A percentile compares a stretch with the other conserved stretches of the same genome.
These are phyloP conservation scores for Physocephala rufipes DNA, from an alignment of 2,888 invertebrate genomes.

Conservation along the genomic window DNA sequence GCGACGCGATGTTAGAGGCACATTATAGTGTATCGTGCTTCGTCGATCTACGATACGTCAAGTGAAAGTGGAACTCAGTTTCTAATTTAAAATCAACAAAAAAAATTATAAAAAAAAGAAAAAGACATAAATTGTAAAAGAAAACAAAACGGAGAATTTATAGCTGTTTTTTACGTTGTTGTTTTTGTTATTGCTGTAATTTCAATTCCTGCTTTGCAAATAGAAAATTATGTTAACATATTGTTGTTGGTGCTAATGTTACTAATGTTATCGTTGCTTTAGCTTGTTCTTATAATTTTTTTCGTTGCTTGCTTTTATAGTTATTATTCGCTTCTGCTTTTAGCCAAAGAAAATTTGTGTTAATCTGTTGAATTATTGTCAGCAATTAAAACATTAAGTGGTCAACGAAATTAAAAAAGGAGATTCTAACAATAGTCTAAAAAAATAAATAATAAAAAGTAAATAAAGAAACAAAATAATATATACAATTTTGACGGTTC, in stretches of 20 bases:
- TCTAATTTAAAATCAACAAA: conserved; percentile 55
- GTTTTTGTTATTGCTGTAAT: conserved; percentile 9
- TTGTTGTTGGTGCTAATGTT: conserved; percentile 16
- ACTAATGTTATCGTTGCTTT: neutral
- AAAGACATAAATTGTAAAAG: conserved; percentile 1
- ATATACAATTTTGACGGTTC: conserved; percentile 29
- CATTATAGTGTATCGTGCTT: neutral
- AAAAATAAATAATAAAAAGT: conserved; percentile 22
- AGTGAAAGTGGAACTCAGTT: conserved; percentile 61
- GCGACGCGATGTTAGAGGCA: conserved; percentile 8
- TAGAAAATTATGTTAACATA: conserved; percentile 14
- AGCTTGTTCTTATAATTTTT: neutral
- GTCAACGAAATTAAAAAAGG: conserved; percentile 22
- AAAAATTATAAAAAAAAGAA: conserved; percentile 17
- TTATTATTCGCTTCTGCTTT: neutral
- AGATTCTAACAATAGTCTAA: neutral
- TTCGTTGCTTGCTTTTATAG: neutral
- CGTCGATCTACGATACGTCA: conserved; percentile 38
- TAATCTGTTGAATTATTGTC: conserved; percentile 32
- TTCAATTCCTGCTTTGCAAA: conserved; percentile 30
- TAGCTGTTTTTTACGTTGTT: conserved; percentile 25
- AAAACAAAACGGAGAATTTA: conserved; percentile 21
- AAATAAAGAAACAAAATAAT: conserved; percentile 28
- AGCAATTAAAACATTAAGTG: conserved; percentile 13
- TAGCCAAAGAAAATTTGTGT: conserved; percentile 29